Evolutionary conservation across 2,797 vertebrate genomes (phyloP).

Genomic region (Microchirus variegatus): DNA sequence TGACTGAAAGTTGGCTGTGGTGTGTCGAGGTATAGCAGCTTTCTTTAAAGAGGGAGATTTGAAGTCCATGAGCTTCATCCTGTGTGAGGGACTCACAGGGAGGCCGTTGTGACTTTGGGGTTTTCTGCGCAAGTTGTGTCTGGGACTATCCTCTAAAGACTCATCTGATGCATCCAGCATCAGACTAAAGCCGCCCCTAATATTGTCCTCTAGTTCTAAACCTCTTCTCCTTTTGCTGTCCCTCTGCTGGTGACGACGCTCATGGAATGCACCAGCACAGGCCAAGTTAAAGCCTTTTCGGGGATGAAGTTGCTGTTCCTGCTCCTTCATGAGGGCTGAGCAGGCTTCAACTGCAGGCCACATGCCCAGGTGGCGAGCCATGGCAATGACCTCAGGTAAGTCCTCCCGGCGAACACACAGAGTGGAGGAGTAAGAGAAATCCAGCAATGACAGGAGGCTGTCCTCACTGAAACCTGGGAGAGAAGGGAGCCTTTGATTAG

Average conservation of each 20-base stretch:
- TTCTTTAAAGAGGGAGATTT: constrained; percentile 84
- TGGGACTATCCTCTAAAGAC: constrained; percentile 55
- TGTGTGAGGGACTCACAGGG: constrained; percentile 76
- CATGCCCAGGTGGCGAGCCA: constrained; percentile 87
- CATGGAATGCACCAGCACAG: constrained; percentile 20
- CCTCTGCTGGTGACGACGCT: constrained; percentile 46
- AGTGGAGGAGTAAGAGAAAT: constrained; percentile 86
- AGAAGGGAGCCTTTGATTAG: constrained; percentile 35
- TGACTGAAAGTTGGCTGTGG: constrained; percentile 43
- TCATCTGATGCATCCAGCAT: constrained; percentile 55
- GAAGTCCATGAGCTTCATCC: constrained; percentile 87
- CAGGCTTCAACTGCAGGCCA: constrained; percentile 86
- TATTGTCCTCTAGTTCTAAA: constrained; percentile 32
- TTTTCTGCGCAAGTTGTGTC: constrained; percentile 56
- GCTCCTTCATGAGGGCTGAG: constrained; percentile 79
- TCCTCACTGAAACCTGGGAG: constrained; percentile 81
- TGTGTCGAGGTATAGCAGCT: constrained; percentile 41
- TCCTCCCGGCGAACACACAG: constrained; percentile 78
- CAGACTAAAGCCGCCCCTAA: constrained; percentile 45
- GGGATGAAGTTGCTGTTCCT: constrained; percentile 51
- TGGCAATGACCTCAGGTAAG: constrained; percentile 81
- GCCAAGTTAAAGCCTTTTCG: constrained; percentile 34
- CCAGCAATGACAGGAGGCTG: constrained; percentile 82
- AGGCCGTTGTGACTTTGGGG: constrained; percentile 61
- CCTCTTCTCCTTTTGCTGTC: constrained; percentile 59